phyloP scores from a whole-genome alignment of 1,140 invertebrate species.

The Cydia fagiglandana region DNA sequence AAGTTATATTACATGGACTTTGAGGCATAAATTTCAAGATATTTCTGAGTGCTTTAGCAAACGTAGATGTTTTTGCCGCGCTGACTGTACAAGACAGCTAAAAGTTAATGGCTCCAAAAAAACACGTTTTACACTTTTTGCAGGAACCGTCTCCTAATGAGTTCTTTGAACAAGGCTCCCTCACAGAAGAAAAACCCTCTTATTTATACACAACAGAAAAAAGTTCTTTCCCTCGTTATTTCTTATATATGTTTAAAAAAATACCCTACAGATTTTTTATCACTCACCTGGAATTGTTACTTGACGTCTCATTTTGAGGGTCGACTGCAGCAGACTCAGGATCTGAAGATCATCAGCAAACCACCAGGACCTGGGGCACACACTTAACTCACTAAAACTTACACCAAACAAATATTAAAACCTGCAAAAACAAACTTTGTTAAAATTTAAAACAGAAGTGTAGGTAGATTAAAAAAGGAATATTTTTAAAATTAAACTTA shows the following conservation, averaged over 20 bases:
- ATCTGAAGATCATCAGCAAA: constrained; percentile 55
- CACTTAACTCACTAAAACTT: constrained; percentile 51
- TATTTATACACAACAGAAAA: neutral
- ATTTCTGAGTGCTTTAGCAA: neutral
- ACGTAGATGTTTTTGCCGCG: neutral
- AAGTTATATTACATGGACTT: no score
- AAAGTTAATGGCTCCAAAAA: neutral
- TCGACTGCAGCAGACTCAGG: constrained; percentile 40
- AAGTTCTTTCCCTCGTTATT: neutral
- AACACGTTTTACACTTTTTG: neutral
- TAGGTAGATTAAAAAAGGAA: constrained; percentile 30
- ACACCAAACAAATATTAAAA: constrained; percentile 44
- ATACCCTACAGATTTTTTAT: neutral
- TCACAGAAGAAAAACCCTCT: neutral
- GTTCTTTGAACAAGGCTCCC: constrained; percentile 1
- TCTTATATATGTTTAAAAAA: neutral
- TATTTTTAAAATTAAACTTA: constrained; percentile 30
- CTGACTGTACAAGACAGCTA: neutral
- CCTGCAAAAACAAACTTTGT: constrained; percentile 45
- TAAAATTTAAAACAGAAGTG: constrained; percentile 39
- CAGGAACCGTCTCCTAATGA: neutral
- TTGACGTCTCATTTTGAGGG: constrained; percentile 62
- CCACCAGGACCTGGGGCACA: constrained; percentile 55
- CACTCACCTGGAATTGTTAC: constrained; percentile 48
- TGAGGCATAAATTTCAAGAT: no score